Conservation (phyloP, 2,113 vertebrate species). For the Steatornis caripensis region DNA sequence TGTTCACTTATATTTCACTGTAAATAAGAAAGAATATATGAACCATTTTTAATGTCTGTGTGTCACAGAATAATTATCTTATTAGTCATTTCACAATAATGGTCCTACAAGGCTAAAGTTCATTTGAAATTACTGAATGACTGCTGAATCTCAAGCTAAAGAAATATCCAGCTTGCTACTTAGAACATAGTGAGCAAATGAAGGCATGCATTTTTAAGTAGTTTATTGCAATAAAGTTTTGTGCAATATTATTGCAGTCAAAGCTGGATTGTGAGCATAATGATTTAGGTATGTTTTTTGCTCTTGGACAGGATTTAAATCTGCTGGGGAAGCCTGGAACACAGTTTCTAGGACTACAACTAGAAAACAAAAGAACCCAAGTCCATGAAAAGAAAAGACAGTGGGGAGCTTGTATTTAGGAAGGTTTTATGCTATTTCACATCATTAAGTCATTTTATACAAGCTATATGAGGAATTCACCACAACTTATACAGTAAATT, state of each 20-base stretch:
- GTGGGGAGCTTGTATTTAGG: background rate
- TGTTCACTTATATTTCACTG: too few species aligned
- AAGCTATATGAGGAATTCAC: background rate
- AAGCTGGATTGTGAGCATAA: background rate
- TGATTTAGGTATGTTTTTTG: background rate
- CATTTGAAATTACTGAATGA: background rate
- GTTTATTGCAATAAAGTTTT: background rate
- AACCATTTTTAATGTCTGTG: background rate
- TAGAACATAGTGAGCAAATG: background rate
- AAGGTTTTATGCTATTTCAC: background rate
- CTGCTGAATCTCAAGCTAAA: background rate
- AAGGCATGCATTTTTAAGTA: background rate
- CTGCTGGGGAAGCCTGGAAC: background rate
- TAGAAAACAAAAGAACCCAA: background rate
- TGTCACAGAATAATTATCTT: background rate
- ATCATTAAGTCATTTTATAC: background rate
- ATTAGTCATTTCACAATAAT: background rate
- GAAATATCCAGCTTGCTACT: background rate
- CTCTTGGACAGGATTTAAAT: background rate
- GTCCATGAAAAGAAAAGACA: background rate
- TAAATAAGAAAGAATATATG: background rate
- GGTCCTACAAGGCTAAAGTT: background rate
- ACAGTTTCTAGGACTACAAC: background rate
- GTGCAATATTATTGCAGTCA: background rate
- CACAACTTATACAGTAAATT: accelerated